phyloP scores from a whole-genome alignment of 2,888 invertebrate species.

The Protodeltote pygarga region DNA sequence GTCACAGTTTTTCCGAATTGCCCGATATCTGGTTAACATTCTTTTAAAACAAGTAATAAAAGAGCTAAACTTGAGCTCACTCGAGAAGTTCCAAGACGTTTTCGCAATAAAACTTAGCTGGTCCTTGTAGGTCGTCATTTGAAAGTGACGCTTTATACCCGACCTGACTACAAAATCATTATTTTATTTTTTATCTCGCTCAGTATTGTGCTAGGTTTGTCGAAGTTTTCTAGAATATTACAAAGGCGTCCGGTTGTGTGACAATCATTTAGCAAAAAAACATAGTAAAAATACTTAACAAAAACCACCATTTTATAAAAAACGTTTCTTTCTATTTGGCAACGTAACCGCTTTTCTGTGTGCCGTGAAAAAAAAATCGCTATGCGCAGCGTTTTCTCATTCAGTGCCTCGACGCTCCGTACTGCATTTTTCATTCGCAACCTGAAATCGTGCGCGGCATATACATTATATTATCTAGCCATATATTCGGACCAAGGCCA shows the following conservation, averaged over 20 bases:
- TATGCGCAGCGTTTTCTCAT: slow-evolving; percentile 68
- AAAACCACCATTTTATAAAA: slow-evolving; percentile 59
- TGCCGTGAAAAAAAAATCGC: slow-evolving; percentile 63
- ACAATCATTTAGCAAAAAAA: slow-evolving; percentile 24
- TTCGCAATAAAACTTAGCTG: slow-evolving; percentile 30
- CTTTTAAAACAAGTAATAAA: slow-evolving; percentile 44
- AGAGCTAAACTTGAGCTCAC: slow-evolving; percentile 28
- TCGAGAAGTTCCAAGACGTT: slow-evolving; percentile 37
- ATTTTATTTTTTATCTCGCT: slow-evolving; percentile 14
- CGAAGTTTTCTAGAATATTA: slow-evolving; percentile 18
- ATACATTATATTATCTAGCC: slow-evolving; percentile 56
- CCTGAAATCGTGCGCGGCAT: slow-evolving; percentile 59
- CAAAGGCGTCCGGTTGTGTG: slow-evolving; percentile 14
- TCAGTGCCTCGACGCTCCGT: slow-evolving; percentile 64
- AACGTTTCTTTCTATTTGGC: slow-evolving; percentile 66
- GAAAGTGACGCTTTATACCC: slow-evolving; percentile 11
- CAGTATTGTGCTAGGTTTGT: slow-evolving; percentile 1
- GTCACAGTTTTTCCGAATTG: slow-evolving; percentile 49
- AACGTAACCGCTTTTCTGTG: slow-evolving; percentile 70
- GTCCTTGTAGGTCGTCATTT: slow-evolving; percentile 23
- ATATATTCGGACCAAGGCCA: slow-evolving; percentile 25
- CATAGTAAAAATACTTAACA: slow-evolving; percentile 30
- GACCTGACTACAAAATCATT: background rate
- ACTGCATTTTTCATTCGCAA: slow-evolving; percentile 81
- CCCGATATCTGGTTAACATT: slow-evolving; percentile 51